Percentiles rank a stretch among this genome's conserved stretches.
phyloP scores from a whole-genome alignment of 2,113 vertebrate species.

The Eira barbara region DNA sequence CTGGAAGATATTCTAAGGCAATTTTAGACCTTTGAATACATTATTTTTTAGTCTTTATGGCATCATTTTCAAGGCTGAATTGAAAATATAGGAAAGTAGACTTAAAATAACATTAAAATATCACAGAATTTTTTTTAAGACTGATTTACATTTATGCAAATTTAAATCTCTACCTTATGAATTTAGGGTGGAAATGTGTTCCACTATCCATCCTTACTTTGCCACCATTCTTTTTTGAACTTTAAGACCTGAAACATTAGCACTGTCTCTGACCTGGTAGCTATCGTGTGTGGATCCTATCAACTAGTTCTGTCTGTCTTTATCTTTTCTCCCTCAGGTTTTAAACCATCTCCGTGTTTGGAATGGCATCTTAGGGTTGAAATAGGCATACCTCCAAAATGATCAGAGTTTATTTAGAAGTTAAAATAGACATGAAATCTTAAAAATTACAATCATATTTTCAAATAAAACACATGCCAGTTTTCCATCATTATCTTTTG shows the following conservation, averaged over 20 bases:
- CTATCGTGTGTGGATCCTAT: accelerated
- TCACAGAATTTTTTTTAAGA: not conserved
- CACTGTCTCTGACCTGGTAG: not conserved
- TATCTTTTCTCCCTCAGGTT: not conserved
- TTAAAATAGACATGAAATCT: not conserved
- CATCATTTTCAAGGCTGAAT: not conserved
- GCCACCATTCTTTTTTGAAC: not conserved
- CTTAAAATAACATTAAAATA: not conserved
- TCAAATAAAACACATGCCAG: not conserved
- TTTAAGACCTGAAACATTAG: accelerated
- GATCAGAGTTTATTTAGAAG: not conserved
- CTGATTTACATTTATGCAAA: not conserved
- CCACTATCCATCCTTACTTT: not conserved
- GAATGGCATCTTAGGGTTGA: not conserved
- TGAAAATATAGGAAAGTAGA: not conserved
- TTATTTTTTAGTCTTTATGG: not conserved
- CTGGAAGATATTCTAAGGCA: not conserved
- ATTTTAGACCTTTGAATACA: not conserved
- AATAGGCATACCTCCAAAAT: not conserved
- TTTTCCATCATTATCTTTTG: not conserved
- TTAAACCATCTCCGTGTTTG: not conserved
- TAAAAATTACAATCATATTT: not conserved
- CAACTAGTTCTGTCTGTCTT: not conserved
- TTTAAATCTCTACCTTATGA: not conserved
- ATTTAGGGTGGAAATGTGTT: not conserved